Evolutionary conservation across 1,140 invertebrate species (phyloP), one percentile per base, ranked within the genome.

Genomic region (Littorina saxatilis): DNA sequence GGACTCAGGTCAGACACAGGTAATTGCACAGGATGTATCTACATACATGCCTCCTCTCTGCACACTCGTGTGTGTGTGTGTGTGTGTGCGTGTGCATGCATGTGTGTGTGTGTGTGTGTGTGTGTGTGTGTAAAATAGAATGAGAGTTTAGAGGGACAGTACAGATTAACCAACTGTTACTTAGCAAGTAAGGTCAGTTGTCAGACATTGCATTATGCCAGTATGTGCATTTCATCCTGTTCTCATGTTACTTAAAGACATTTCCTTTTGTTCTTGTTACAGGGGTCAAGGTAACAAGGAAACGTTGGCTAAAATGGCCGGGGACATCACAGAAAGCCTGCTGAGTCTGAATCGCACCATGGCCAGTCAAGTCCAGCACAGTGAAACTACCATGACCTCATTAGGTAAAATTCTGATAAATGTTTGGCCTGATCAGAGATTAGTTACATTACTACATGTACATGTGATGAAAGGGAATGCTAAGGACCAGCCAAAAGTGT

Each of bases 361-460:
- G 84, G 95, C 96, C 27, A 96, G 96, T 85, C 97, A 97, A 29
- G 96, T 96, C 23, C 95, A 97, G 85, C 95, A 95, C 88, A 98
- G 97, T 93, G 96, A 96, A 63, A 94, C 95, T 58, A 97, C 97
- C 23, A 92, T 98, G 61, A 96, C 96, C 58, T 95, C 94, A n/a
- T 92, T 99, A 80, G 94, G 96, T 91, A 85, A 82, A 55, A 35
- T 35, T 5, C 1, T n/a, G 37, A 29, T 58, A 29, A 0, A 11
- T 70, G 11, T 7, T 4, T 20, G 37, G 32, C 50, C 9, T 1
- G 35, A 7, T 74, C 50, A 47, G 23, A 47, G n/a, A 39, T 11
- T 43, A 39, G 40, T 20, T 35, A 32, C 35, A 23, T 72, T 35
- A 40, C n/a, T 7, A 72, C 35, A 40, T 72, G 5, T 23, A 3